Evolutionary conservation across 2,888 invertebrate species (phyloP).

Genomic region (Sesamia inferens): DNA sequence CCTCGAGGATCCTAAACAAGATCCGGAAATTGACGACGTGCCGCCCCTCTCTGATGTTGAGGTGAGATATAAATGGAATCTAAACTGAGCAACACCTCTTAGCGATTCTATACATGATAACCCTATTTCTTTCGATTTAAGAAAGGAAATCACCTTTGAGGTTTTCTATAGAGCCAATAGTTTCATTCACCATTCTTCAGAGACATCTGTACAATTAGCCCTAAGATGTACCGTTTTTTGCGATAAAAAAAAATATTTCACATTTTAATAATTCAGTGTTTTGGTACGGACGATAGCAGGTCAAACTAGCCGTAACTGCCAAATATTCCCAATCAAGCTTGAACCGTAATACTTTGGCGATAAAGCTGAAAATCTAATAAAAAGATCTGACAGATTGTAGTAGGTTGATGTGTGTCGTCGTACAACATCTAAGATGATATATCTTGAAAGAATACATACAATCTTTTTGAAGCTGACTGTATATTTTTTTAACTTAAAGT

Average conservation of each 20-base stretch:
- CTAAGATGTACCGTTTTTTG: background rate
- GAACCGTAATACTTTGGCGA: too few relatives aligned
- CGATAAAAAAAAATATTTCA: background rate
- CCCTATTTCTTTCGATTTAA: background rate
- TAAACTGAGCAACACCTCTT: conserved; percentile 8
- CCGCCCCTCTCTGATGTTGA: conserved; percentile 78
- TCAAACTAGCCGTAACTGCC: too few relatives aligned
- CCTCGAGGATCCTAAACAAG: conserved; percentile 69
- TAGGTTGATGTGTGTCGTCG: too few relatives aligned
- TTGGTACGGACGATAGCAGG: too few relatives aligned
- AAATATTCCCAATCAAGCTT: too few relatives aligned
- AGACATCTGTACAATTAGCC: too few relatives aligned
- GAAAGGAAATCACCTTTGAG: conserved; percentile 14
- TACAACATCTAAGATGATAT: too few relatives aligned
- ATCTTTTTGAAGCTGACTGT: background rate
- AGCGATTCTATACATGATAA: background rate
- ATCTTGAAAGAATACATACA: background rate
- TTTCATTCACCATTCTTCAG: background rate
- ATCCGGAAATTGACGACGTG: conserved; percentile 75
- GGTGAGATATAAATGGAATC: conserved; percentile 58
- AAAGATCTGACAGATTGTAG: too few relatives aligned
- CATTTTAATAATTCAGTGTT: background rate
- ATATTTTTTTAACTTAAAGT: background rate
- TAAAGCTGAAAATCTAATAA: too few relatives aligned
- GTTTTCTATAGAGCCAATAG: background rate